phyloP scores from a whole-genome alignment of 1,140 invertebrate genomes.

The Polypedilum vanderplanki region DNA sequence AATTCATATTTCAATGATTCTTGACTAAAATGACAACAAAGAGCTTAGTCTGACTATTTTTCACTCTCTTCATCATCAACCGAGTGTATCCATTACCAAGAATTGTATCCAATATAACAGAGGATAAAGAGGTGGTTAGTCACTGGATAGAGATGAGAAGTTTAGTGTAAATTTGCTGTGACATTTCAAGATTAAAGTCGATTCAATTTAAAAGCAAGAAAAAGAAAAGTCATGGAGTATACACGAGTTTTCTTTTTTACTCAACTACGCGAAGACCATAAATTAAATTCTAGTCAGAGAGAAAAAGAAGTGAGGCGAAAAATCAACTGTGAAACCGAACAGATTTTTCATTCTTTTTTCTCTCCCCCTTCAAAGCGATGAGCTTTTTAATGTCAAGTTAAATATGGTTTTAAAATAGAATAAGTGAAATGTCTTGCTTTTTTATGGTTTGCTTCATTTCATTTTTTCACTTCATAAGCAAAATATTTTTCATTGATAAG shows the following conservation, averaged over 20 bases:
- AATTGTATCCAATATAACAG: no score
- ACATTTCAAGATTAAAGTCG: constrained; percentile 11
- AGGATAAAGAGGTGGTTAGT: no score
- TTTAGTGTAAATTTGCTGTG: constrained; percentile 12
- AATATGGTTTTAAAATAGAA: no score
- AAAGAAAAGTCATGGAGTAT: not conserved
- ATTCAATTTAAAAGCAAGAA: not conserved
- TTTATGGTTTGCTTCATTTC: not conserved
- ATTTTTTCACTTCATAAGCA: not conserved
- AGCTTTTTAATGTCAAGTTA: no score
- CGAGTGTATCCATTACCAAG: no score
- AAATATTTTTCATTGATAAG: no score
- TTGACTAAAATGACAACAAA: no score
- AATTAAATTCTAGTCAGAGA: constrained; percentile 6
- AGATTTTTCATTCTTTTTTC: not conserved
- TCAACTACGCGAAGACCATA: not conserved
- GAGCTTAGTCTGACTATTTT: no score
- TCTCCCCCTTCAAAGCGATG: not conserved
- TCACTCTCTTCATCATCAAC: no score
- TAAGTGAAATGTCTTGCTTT: no score
- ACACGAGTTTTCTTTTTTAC: not conserved
- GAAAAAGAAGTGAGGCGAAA: not conserved
- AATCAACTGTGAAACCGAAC: not conserved
- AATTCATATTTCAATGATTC: no score
- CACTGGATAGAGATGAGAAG: not conserved